These are phyloP conservation scores for Pygoscelis antarcticus DNA, from an alignment of 2,113 vertebrate genomes.

Conservation along the genomic window DNA sequence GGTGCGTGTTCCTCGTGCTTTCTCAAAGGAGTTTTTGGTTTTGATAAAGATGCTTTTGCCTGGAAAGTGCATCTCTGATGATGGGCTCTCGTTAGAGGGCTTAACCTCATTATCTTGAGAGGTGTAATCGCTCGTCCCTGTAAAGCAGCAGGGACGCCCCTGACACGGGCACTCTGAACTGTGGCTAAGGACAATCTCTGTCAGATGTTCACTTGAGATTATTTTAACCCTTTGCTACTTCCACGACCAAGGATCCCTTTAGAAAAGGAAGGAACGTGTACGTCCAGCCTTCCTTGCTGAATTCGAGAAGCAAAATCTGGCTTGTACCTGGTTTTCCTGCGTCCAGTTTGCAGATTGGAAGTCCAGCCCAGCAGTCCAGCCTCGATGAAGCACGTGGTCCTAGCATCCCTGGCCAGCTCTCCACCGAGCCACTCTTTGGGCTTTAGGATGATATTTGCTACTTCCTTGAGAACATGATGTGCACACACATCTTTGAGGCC, in stretches of 20 bases:
- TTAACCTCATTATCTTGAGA: background rate
- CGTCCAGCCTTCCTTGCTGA: background rate
- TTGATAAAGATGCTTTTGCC: background rate
- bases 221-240: background rate
- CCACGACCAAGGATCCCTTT: background rate
- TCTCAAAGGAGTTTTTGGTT: background rate
- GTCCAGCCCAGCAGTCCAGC: background rate
- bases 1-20: accelerated
- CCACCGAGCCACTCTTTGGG: background rate
- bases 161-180: background rate
- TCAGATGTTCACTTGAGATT: background rate
- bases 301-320: background rate
- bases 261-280: background rate
- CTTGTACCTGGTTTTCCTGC: background rate
- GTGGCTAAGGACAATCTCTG: background rate
- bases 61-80: background rate
- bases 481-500: background rate
- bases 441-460: background rate
- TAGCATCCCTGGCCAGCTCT: background rate
- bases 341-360: background rate
- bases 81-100: background rate
- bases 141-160: background rate
- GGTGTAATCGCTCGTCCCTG: background rate
- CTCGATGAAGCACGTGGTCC: accelerated
- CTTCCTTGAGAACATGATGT: background rate